A percentile compares a stretch with the other conserved stretches of the same genome.
phyloP scores from a whole-genome alignment of 1,140 invertebrate species.

The Subanguina moxae region DNA sequence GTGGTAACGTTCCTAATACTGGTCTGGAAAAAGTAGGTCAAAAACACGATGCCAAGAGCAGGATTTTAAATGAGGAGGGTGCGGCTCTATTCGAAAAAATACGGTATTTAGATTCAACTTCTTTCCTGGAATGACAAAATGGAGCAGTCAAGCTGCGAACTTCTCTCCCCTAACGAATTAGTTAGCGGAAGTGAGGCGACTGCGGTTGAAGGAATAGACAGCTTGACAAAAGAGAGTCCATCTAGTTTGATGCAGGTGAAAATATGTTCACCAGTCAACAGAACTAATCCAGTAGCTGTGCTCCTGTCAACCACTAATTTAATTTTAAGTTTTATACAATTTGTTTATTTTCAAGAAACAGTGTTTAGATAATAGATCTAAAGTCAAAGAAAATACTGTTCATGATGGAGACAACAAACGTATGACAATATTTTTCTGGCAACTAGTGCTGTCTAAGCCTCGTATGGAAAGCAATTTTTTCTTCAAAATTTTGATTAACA shows the following conservation, averaged over 20 bases:
- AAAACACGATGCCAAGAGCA: too few relatives aligned
- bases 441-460: too few relatives aligned
- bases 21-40: too few relatives aligned
- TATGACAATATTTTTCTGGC: too few relatives aligned
- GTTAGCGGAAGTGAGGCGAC: background rate
- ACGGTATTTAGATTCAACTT: slow-evolving; percentile 8
- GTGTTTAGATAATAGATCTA: too few relatives aligned
- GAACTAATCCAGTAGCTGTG: slow-evolving; percentile 22
- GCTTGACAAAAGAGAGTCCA: background rate
- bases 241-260: slow-evolving; percentile 23
- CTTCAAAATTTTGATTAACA: too few relatives aligned
- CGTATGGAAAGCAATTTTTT: too few relatives aligned
- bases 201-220: background rate
- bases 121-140: slow-evolving; percentile 29
- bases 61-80: too few relatives aligned
- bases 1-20: too few relatives aligned
- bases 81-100: background rate
- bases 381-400: too few relatives aligned
- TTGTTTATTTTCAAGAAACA: slow-evolving; percentile 5
- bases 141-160: slow-evolving; percentile 21
- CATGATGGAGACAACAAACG: too few relatives aligned
- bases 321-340: slow-evolving; percentile 20
- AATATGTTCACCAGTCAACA: slow-evolving; percentile 26
- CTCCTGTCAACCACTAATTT: slow-evolving; percentile 26
- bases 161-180: slow-evolving; percentile 17